Evolutionary conservation across 2,888 invertebrate genomes (phyloP), one percentile per base, ranked within the genome.

Genomic region (Drosophila paramelanica): DNA sequence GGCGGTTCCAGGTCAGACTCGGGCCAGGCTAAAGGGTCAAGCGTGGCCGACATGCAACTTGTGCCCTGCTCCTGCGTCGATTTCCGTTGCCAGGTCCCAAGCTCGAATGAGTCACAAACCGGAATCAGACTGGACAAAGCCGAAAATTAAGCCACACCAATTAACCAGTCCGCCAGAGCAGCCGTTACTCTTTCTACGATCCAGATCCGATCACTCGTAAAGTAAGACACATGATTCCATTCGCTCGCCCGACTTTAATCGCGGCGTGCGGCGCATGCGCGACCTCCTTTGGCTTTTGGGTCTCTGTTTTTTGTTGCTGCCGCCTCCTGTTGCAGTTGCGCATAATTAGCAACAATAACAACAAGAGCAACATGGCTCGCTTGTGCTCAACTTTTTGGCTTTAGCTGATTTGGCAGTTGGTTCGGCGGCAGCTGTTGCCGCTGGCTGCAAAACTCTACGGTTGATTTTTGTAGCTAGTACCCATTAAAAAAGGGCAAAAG

Each of bases 111-210:
- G 71, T 77, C 79, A 78, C 67, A 64, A 65, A 47, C 33, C 17
- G 6, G 41, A 36, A 46, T 31, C 7, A 25, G 25, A 31, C 23
- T 46, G 49, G 52, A 57, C 66, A 67, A 67, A 51, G 25, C 58
- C 77, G 73, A 55, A 89, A 89, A 84, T 89, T 86, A 84, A 81
- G 84, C 62, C 68, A 58, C 58, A 58, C 73, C 84, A 87, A 89
- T 89, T 89, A 84, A 71, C 11, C 58, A 69, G 76, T 45, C 55
- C 38, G 36, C 38, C 38, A 49, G 36, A 13, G 10, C n/a, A 13
- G 31, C 10, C 47, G 38, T 60, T 57, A 46, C 56, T 47, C 56
- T 52, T 31, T 11, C 51, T 36, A 17, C 46, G 46, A 49, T 64
- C 52, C 71, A 66, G 62, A 50, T 68, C 46, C 70, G 62, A 67